Percentiles rank a stretch among this genome's conserved stretches.
phyloP scores from a whole-genome alignment of 1,140 invertebrate species.

The Drosophila nigrodunni region DNA sequence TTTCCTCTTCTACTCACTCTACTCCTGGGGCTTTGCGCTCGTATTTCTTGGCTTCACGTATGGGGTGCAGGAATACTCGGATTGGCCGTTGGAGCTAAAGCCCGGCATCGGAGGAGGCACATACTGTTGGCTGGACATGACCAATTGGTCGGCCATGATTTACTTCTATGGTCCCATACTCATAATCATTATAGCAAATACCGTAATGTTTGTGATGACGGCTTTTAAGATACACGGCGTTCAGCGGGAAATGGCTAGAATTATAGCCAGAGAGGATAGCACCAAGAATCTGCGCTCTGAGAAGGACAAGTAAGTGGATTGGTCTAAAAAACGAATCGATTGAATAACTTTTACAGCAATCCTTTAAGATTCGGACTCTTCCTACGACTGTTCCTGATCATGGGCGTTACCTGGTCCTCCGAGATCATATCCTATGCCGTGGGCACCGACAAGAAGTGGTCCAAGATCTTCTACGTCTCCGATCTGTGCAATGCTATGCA shows the following conservation, averaged over 20 bases:
- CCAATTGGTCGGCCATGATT: constrained; percentile 85
- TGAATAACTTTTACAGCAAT: constrained; percentile 21
- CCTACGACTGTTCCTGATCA: constrained; percentile 89
- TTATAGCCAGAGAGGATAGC: constrained; percentile 87
- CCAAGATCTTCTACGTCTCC: constrained; percentile 86
- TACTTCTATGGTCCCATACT: constrained; percentile 92
- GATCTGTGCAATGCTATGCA: constrained; percentile 86
- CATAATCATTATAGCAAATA: constrained; percentile 89
- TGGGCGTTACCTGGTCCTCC: constrained; percentile 90
- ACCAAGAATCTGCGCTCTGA: constrained; percentile 86
- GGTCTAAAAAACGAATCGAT: not conserved
- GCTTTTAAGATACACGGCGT: constrained; percentile 88
- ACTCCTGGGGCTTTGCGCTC: constrained; percentile 89
- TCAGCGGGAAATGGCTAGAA: constrained; percentile 86
- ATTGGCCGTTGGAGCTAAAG: constrained; percentile 82
- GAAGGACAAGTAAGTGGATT: constrained; percentile 86
- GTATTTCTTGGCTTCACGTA: constrained; percentile 84
- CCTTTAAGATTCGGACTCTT: constrained; percentile 88
- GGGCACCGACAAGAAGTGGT: constrained; percentile 71
- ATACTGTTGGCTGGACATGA: constrained; percentile 86
- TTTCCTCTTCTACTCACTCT: constrained; percentile 89
- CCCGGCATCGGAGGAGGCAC: constrained; percentile 86
- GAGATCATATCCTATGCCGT: constrained; percentile 89
- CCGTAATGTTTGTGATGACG: constrained; percentile 90
- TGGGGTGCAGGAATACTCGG: constrained; percentile 85